Conservation (phyloP, 2,113 vertebrate species). For the Anhinga anhinga region DNA sequence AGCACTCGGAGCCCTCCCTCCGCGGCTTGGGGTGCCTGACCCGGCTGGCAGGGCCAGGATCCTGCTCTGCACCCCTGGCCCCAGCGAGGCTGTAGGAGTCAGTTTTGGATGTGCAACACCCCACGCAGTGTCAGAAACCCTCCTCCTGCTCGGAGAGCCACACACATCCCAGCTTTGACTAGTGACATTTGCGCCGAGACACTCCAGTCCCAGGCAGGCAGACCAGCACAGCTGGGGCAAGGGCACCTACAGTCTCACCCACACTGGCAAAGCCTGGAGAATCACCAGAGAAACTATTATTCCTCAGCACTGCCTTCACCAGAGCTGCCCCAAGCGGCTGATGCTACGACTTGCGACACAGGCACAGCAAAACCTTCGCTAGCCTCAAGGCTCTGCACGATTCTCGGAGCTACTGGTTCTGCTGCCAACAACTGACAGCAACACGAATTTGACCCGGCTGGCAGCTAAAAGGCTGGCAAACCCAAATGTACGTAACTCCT, state of each 20-base stretch:
- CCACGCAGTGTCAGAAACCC: not conserved
- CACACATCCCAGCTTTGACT: not conserved
- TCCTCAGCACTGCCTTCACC: not conserved
- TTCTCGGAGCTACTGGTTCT: not conserved
- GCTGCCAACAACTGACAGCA: conserved; percentile 4
- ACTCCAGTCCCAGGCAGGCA: not conserved
- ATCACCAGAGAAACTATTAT: not conserved
- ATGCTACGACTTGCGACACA: not conserved
- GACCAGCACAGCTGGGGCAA: not conserved
- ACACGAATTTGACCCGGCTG: not conserved
- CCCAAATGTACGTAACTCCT: not conserved
- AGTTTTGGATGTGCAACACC: not conserved
- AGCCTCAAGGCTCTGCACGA: not conserved
- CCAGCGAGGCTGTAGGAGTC: not conserved
- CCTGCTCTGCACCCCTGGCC: not conserved
- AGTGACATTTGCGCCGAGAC: not conserved
- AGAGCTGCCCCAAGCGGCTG: not conserved
- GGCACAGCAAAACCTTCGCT: not conserved
- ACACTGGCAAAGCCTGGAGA: not conserved
- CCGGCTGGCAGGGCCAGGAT: not conserved
- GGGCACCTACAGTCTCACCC: not conserved
- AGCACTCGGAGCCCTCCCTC: not conserved
- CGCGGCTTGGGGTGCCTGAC: not conserved
- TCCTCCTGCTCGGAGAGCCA: not conserved
- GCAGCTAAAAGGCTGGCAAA: conserved; percentile 37